Conservation (phyloP, 30 jellyfish, hydroid and myxozoan genomes). For the Catostylus mosaicus region DNA sequence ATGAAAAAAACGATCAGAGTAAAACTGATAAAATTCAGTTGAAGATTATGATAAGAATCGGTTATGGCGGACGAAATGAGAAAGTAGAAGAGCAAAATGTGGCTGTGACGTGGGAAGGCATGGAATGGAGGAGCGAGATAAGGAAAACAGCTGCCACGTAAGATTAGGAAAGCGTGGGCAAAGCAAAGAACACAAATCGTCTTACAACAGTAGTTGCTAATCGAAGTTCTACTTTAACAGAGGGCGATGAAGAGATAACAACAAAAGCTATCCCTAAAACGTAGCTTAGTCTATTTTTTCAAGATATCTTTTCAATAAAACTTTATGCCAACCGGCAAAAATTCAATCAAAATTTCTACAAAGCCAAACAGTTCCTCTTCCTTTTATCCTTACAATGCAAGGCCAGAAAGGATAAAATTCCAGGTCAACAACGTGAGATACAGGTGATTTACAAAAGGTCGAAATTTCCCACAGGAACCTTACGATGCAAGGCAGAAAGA, state of each 20-base stretch:
- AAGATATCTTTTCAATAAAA: background rate
- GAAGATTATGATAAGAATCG: no score
- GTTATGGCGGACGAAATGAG: background rate
- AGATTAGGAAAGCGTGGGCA: conserved; percentile 10
- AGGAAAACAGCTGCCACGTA: background rate
- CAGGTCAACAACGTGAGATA: no score
- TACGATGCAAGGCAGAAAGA: no score
- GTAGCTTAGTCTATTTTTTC: background rate
- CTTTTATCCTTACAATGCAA: no score
- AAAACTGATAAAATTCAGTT: no score
- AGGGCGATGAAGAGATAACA: background rate
- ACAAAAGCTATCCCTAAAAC: background rate
- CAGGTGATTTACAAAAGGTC: no score
- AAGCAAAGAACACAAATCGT: background rate
- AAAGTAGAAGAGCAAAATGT: background rate
- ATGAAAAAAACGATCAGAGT: no score
- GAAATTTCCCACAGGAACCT: no score
- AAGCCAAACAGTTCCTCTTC: background rate
- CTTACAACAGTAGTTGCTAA: background rate
- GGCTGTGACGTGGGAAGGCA: background rate
- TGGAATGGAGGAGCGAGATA: background rate
- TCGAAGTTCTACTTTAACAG: background rate
- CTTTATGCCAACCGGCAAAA: background rate
- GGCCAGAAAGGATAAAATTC: no score
- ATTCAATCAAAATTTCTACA: background rate